Conservation (phyloP, 1,140 invertebrate genomes). For the Parapsyche elsis region DNA sequence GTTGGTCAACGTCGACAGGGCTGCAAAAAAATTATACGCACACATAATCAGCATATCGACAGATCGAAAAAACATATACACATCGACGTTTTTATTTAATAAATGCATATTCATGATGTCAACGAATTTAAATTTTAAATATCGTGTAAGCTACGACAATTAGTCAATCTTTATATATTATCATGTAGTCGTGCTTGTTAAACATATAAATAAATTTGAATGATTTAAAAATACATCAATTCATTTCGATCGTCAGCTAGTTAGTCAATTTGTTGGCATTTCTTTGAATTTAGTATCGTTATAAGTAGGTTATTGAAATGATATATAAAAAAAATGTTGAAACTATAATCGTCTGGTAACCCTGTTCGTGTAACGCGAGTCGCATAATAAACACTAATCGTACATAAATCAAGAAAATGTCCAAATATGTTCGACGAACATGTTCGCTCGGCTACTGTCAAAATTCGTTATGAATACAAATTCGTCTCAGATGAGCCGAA, state of each 20-base stretch:
- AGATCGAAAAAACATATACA: background rate
- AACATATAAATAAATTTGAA: too few relatives aligned
- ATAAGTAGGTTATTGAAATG: too few relatives aligned
- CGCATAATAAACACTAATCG: constrained; percentile 44
- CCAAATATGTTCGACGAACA: constrained; percentile 47
- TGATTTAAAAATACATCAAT: too few relatives aligned
- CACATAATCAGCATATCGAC: background rate
- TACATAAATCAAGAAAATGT: constrained; percentile 47
- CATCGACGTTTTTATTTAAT: background rate
- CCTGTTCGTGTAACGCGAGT: constrained; percentile 11
- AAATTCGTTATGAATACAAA: constrained; percentile 32
- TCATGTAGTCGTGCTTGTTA: too few relatives aligned
- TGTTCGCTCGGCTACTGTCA: constrained; percentile 41
- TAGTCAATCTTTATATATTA: too few relatives aligned
- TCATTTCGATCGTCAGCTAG: too few relatives aligned
- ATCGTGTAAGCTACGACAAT: too few relatives aligned
- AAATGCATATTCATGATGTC: background rate
- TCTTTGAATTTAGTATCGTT: too few relatives aligned
- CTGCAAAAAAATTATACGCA: constrained; percentile 7
- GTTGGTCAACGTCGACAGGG: background rate
- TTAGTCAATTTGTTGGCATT: too few relatives aligned
- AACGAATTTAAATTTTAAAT: too few relatives aligned
- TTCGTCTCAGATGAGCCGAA: constrained; percentile 37
- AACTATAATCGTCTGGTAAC: background rate
- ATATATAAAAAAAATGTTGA: background rate